Evolutionary conservation across 1,140 invertebrate species (phyloP).

Genomic region (Planococcus citri): DNA sequence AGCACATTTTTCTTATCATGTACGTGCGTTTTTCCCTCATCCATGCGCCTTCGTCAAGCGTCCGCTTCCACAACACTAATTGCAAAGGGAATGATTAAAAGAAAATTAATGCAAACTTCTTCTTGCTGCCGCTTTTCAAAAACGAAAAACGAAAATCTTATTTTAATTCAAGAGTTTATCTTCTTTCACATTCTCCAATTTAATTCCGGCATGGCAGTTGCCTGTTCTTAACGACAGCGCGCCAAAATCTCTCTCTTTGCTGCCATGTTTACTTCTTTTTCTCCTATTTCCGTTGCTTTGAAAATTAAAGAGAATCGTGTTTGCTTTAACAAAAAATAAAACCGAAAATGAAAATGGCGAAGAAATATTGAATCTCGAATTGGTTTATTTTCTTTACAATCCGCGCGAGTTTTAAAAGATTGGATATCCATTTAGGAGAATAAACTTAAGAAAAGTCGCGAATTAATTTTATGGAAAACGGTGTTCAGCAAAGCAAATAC

Average conservation of each 20-base stretch:
- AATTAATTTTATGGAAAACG: conserved; percentile 12
- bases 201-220: conserved; percentile 17
- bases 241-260: conserved; percentile 24
- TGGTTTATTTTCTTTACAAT: background rate
- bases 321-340: conserved; percentile 16
- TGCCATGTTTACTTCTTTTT: conserved; percentile 25
- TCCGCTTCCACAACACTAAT: conserved; percentile 23
- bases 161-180: conserved; percentile 20
- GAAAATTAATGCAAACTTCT: conserved; percentile 26
- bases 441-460: background rate
- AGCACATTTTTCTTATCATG: conserved; percentile 22
- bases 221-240: conserved; percentile 16
- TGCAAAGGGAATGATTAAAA: conserved; percentile 26
- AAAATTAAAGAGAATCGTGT: conserved; percentile 13
- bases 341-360: conserved; percentile 12
- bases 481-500: no score
- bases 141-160: conserved; percentile 19
- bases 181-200: conserved; percentile 20
- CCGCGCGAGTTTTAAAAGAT: background rate
- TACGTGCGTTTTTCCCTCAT: conserved; percentile 21
- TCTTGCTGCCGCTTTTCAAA: conserved; percentile 16
- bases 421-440: background rate
- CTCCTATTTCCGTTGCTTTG: background rate
- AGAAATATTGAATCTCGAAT: conserved; percentile 13
- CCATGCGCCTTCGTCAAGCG: conserved; percentile 25